A percentile compares a stretch with the other conserved stretches of the same genome.
These are phyloP conservation scores for Pristionchus mayeri DNA, from an alignment of 2,888 invertebrate genomes.

Conservation along the genomic window DNA sequence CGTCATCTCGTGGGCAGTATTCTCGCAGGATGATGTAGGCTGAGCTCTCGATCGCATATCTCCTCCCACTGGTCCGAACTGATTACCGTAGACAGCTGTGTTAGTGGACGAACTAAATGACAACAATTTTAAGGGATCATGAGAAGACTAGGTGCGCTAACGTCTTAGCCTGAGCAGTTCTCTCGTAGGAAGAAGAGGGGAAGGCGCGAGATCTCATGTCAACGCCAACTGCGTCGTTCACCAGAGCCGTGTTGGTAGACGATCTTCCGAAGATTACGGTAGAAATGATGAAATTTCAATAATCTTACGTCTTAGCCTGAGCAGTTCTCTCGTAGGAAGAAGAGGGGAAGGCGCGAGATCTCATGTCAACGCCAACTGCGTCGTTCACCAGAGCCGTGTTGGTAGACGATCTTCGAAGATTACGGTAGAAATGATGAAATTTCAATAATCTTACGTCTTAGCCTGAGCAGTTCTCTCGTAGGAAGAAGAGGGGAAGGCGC, in stretches of 20 bases:
- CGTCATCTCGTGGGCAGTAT: conserved; percentile 1
- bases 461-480: neutral
- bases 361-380: neutral
- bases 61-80: neutral
- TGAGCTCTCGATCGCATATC: conserved; percentile 36
- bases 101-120: conserved; percentile 6
- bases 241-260: neutral
- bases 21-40: neutral
- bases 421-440: neutral
- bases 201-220: conserved; percentile 37
- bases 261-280: neutral
- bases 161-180: conserved; percentile 29
- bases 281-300: neutral
- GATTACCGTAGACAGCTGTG: neutral
- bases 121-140: neutral
- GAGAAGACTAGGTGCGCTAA: neutral
- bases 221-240: neutral
- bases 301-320: neutral
- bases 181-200: conserved; percentile 12
- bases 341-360: neutral
- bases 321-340: conserved; percentile 14
- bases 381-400: neutral
- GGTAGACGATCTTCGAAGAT: neutral
- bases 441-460: neutral
- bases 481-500: neutral